These are phyloP conservation scores for Toxonevra muliebris DNA, from an alignment of 2,888 invertebrate genomes.

Conservation along the genomic window DNA sequence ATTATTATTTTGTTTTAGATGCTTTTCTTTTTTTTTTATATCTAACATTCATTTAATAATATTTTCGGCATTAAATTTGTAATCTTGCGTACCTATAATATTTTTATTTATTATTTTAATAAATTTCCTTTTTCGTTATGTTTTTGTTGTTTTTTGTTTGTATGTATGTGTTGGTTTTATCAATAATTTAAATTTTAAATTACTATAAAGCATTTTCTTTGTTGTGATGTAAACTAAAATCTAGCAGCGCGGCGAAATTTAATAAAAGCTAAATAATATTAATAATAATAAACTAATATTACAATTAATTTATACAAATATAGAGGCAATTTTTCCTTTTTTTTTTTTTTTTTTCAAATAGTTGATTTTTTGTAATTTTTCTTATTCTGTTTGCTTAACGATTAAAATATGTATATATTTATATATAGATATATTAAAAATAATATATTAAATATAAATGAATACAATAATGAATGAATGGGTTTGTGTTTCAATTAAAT, in stretches of 20 bases:
- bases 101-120: constrained; percentile 9
- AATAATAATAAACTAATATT: constrained; percentile 21
- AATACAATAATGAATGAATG: too few species aligned
- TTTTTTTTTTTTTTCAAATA: not conserved
- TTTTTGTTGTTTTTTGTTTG: not conserved
- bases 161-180: constrained; percentile 8
- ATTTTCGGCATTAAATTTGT: constrained; percentile 7
- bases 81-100: constrained; percentile 11
- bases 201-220: constrained; percentile 25
- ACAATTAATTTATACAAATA: constrained; percentile 14
- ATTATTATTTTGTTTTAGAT: not conserved
- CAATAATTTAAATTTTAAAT: constrained; percentile 31
- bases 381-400: too few species aligned
- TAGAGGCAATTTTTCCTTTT: constrained; percentile 15
- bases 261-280: constrained; percentile 20
- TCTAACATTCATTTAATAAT: constrained; percentile 8
- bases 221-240: too few species aligned
- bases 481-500: too few species aligned
- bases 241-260: constrained; percentile 7
- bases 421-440: too few species aligned
- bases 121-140: constrained; percentile 8
- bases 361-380: not conserved
- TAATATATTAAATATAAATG: too few species aligned
- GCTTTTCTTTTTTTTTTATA: not conserved
- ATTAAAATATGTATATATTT: too few species aligned